These are phyloP conservation scores for Sylvilagus floridanus DNA, from an alignment of 2,797 vertebrate species.

Conservation along the genomic window DNA sequence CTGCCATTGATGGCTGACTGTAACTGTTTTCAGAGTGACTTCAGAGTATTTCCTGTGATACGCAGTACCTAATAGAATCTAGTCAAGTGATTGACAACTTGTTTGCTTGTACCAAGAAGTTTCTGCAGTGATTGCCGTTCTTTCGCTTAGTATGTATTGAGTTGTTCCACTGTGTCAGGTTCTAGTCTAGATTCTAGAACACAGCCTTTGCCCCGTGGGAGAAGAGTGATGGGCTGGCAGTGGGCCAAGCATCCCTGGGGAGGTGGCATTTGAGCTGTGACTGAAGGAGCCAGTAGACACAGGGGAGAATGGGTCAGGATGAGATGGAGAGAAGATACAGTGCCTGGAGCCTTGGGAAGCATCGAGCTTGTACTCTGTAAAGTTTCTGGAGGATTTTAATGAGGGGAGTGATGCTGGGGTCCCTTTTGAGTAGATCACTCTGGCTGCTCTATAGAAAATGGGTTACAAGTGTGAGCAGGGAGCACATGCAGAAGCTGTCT, in stretches of 20 bases:
- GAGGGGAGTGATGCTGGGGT: neutral
- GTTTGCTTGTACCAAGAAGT: neutral
- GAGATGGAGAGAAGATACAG: neutral
- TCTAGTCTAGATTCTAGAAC: neutral
- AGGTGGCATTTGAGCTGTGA: neutral
- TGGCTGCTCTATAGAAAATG: neutral
- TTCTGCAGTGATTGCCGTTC: neutral
- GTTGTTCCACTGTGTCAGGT: neutral
- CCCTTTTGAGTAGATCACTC: neutral
- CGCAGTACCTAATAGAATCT: neutral
- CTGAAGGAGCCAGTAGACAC: neutral
- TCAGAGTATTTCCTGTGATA: neutral
- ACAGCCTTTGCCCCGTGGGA: neutral
- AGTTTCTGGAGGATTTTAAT: neutral
- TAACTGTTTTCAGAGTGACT: neutral
- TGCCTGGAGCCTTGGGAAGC: neutral
- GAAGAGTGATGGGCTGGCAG: neutral
- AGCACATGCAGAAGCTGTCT: too few relatives aligned
- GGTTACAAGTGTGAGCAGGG: neutral
- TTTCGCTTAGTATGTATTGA: neutral
- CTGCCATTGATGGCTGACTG: neutral
- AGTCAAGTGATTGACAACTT: neutral
- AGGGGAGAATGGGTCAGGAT: neutral
- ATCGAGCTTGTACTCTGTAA: too few relatives aligned
- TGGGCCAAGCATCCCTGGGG: neutral